Evolutionary conservation across 2,888 invertebrate species (phyloP).

Genomic region (Drosophila kuntzei): DNA sequence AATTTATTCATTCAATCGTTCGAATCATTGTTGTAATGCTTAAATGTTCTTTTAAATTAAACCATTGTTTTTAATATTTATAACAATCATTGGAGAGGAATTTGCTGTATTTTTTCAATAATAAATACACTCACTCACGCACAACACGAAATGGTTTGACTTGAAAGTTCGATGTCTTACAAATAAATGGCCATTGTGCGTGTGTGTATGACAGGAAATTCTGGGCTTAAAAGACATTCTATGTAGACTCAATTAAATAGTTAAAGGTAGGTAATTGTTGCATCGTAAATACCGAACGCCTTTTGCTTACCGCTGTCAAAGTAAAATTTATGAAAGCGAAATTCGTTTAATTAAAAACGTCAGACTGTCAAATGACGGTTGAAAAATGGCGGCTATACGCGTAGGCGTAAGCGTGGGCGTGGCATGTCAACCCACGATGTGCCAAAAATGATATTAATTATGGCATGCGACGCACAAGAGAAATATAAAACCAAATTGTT

Average conservation of each 20-base stretch:
- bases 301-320: constrained; percentile 66
- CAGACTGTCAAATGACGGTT: constrained; percentile 48
- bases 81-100: neutral
- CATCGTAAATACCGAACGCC: constrained; percentile 48
- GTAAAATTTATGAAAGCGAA: constrained; percentile 74
- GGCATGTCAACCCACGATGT: constrained; percentile 29
- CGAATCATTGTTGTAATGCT: neutral
- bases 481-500: constrained; percentile 37
- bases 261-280: constrained; percentile 61
- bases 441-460: constrained; percentile 68
- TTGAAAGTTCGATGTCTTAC: neutral
- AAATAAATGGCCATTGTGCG: neutral
- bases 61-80: neutral
- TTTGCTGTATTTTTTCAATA: neutral
- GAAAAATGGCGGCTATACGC: constrained; percentile 43
- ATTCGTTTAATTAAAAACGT: constrained; percentile 75
- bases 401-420: constrained; percentile 9
- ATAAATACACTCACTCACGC: neutral
- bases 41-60: neutral
- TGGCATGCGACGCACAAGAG: constrained; percentile 30
- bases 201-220: neutral
- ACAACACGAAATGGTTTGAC: neutral
- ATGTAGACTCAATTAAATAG: constrained; percentile 69
- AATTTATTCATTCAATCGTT: neutral
- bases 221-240: constrained; percentile 8